phyloP scores from a whole-genome alignment of 1,140 invertebrate species.

The Bombus pyrosoma region DNA sequence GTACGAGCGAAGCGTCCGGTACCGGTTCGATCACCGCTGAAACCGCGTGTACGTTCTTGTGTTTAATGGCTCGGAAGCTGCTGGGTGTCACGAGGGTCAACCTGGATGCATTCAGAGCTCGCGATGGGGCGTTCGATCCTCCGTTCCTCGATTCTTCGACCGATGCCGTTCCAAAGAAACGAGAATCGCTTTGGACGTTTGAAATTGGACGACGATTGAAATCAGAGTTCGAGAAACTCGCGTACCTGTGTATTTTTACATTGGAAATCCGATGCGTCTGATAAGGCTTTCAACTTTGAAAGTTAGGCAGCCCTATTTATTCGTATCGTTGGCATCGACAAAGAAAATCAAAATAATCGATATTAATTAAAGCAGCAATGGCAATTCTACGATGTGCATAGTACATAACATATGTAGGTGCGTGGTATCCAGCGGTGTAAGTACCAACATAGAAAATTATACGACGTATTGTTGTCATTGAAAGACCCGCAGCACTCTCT shows the following conservation, averaged over 20 bases:
- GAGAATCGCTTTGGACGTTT: not conserved
- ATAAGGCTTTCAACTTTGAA: no score
- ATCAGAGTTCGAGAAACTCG: not conserved
- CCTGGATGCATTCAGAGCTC: slow-evolving; percentile 20
- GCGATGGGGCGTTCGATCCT: not conserved
- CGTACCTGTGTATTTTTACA: not conserved
- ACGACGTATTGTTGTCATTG: not conserved
- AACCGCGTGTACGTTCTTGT: slow-evolving; percentile 4
- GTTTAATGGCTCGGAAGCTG: slow-evolving; percentile 33
- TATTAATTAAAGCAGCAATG: not conserved
- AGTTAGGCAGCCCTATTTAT: no score
- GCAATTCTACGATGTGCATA: not conserved
- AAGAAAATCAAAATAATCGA: not conserved
- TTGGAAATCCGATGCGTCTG: not conserved
- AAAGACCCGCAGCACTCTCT: no score
- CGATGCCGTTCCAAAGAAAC: no score
- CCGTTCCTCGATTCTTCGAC: not conserved
- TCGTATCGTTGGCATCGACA: no score
- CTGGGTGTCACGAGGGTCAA: slow-evolving; percentile 24
- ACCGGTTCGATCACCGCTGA: slow-evolving; percentile 29
- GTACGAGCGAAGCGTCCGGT: slow-evolving; percentile 23
- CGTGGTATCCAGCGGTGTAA: not conserved
- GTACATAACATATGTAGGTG: not conserved
- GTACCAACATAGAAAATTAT: slow-evolving; percentile 19
- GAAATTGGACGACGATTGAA: not conserved